phyloP scores from a whole-genome alignment of 2,113 vertebrate genomes.

The Paraplagusia blochii region DNA sequence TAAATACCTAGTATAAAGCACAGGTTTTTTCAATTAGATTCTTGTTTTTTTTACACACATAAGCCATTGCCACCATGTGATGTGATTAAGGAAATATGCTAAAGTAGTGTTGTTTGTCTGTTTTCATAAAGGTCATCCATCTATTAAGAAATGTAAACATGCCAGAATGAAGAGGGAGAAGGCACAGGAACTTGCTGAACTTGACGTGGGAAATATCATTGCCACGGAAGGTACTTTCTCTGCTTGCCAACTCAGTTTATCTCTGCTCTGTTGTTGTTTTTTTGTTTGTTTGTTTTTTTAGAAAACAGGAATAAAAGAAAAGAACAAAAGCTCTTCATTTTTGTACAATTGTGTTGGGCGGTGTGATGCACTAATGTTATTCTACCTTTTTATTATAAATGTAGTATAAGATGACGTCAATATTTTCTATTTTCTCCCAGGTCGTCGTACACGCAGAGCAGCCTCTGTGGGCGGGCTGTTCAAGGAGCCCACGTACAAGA shows the following conservation, averaged over 20 bases:
- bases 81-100: background rate
- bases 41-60: background rate
- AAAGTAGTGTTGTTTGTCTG: background rate
- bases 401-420: background rate
- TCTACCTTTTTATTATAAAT: background rate
- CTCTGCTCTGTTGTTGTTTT: no score
- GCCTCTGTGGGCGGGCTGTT: constrained; percentile 16
- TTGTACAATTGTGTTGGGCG: no score
- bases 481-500: constrained; percentile 36
- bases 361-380: no score
- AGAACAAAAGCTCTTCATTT: no score
- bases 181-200: constrained; percentile 79
- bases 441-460: constrained; percentile 68
- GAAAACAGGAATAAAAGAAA: no score
- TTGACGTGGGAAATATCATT: constrained; percentile 86
- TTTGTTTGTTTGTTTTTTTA: no score
- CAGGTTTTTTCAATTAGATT: no score
- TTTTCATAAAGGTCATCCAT: constrained; percentile 73
- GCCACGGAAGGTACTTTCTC: constrained; percentile 69
- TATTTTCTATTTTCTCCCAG: constrained; percentile 43
- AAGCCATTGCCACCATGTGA: background rate
- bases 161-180: constrained; percentile 76
- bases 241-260: background rate
- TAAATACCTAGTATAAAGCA: no score
- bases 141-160: constrained; percentile 82